Evolutionary conservation across 2,113 vertebrate genomes (phyloP).

Genomic region (Lontra canadensis): DNA sequence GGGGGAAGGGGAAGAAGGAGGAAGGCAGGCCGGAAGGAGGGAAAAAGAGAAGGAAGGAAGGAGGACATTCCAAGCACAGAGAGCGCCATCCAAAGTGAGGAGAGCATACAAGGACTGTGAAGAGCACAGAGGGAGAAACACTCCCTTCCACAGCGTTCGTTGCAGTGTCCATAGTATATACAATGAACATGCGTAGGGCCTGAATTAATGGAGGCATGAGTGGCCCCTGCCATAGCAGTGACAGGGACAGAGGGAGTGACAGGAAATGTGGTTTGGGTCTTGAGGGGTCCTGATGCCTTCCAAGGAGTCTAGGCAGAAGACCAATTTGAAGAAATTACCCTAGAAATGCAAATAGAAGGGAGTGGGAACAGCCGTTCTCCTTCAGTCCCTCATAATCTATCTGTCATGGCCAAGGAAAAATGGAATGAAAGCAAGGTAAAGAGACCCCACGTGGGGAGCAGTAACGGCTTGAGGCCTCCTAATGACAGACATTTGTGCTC

Average conservation of each 20-base stretch:
- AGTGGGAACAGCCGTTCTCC: not conserved
- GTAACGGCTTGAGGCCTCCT: not conserved
- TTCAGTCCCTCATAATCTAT: no score
- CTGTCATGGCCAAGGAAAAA: not conserved
- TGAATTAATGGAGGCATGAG: not conserved
- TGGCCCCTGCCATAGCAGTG: no score
- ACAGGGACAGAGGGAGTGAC: not conserved
- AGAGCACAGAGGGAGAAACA: not conserved
- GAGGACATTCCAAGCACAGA: not conserved
- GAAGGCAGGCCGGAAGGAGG: rapidly evolving
- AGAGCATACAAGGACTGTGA: not conserved
- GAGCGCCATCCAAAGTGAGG: not conserved
- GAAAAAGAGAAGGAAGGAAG: not conserved
- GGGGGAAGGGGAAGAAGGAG: no score
- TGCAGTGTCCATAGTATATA: not conserved
- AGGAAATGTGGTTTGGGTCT: not conserved
- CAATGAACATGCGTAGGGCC: not conserved
- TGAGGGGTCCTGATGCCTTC: not conserved
- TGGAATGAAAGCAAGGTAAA: not conserved
- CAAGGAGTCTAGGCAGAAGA: not conserved
- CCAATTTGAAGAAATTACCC: not conserved
- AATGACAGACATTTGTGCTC: conserved; percentile 36
- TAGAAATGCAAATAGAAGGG: not conserved
- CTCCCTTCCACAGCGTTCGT: not conserved
- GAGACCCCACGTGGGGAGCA: not conserved